Conservation (phyloP, 2,797 vertebrate genomes). For the Echeneis naucrates region DNA sequence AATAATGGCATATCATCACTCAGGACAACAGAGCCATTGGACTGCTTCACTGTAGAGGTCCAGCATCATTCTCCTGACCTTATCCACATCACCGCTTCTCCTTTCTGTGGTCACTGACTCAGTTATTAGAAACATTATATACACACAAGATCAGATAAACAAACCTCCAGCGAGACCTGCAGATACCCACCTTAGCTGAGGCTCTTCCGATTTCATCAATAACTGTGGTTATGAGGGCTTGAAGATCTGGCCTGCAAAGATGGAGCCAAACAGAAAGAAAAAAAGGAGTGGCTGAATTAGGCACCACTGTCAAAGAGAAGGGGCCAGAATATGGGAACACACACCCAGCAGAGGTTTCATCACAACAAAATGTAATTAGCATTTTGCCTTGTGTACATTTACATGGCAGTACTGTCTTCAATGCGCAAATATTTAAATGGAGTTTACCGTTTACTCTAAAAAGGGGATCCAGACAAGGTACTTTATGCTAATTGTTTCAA, state of each 20-base stretch:
- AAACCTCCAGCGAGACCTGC: background rate
- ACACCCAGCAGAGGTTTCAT: background rate
- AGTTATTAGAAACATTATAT: no score
- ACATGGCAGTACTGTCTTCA: background rate
- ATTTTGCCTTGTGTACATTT: background rate
- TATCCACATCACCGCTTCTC: background rate
- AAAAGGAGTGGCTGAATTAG: background rate
- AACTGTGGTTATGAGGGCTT: slow-evolving; percentile 85
- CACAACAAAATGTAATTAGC: background rate
- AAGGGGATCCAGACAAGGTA: background rate
- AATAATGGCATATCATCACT: no score
- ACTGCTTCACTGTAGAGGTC: no score
- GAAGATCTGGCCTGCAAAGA: slow-evolving; percentile 84
- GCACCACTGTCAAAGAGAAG: background rate
- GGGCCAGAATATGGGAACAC: background rate
- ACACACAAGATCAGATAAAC: background rate
- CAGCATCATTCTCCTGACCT: no score
- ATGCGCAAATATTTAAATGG: background rate
- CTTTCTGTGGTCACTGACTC: background rate
- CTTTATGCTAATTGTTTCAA: background rate
- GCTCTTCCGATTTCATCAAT: slow-evolving; percentile 92
- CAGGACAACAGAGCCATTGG: no score
- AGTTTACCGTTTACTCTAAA: background rate
- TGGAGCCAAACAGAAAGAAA: background rate
- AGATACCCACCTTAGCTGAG: slow-evolving; percentile 87